These are phyloP conservation scores for Amphiprion clarkii DNA, from an alignment of 2,797 vertebrate species.

Conservation along the genomic window DNA sequence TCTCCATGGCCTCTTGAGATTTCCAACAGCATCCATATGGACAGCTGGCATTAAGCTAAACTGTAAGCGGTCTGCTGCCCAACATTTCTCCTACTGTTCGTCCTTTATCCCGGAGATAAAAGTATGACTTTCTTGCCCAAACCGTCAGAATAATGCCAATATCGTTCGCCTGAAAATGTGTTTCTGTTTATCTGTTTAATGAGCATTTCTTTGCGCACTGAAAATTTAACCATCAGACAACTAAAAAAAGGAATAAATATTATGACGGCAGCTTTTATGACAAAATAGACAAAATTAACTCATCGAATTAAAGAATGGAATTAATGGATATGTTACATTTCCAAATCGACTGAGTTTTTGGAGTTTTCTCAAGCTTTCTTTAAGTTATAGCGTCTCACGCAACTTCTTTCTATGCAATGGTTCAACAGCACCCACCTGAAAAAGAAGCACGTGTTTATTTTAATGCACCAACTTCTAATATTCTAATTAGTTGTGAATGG, in stretches of 20 bases:
- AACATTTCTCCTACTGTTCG: background rate
- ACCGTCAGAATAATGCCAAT: background rate
- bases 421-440: background rate
- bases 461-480: background rate
- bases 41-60: slow-evolving; percentile 47
- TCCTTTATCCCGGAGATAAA: background rate
- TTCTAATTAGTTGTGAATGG: background rate
- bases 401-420: background rate
- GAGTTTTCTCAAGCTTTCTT: background rate
- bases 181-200: no score
- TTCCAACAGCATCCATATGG: slow-evolving; percentile 43
- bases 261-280: no score
- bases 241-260: no score
- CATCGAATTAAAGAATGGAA: no score
- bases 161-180: background rate
- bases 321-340: background rate
- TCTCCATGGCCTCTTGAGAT: slow-evolving; percentile 46
- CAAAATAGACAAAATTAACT: no score
- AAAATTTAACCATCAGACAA: no score
- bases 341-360: no score
- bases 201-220: no score
- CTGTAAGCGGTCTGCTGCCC: slow-evolving; percentile 28
- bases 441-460: background rate
- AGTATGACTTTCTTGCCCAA: background rate
- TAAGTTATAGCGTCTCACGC: background rate